Conservation (phyloP, 2,888 invertebrate genomes). For the Dicroscelio sp. region DNA sequence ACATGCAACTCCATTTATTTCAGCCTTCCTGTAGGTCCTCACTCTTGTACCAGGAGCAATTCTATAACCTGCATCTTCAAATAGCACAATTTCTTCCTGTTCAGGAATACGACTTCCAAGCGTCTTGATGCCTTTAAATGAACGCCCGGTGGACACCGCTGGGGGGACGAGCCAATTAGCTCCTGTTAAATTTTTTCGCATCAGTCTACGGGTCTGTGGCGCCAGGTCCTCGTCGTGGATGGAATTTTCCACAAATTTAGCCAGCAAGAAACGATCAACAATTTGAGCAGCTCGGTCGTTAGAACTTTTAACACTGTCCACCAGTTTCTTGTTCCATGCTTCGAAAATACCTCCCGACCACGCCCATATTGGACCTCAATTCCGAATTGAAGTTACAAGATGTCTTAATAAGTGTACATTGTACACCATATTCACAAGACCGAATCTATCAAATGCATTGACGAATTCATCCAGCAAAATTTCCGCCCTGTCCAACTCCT, state of each 20-base stretch:
- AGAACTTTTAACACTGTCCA: slow-evolving; percentile 25
- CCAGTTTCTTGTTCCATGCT: slow-evolving; percentile 35
- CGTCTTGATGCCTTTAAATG: not conserved
- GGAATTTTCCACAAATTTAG: slow-evolving; percentile 18
- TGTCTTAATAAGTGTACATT: slow-evolving; percentile 47
- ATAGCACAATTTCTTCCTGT: not conserved
- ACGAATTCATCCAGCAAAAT: slow-evolving; percentile 42
- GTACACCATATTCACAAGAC: slow-evolving; percentile 12
- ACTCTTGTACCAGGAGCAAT: not conserved
- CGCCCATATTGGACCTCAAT: slow-evolving; percentile 53
- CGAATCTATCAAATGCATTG: slow-evolving; percentile 13
- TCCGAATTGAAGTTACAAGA: not conserved
- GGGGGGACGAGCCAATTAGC: slow-evolving; percentile 19
- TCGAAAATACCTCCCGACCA: slow-evolving; percentile 10
- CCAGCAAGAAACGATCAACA: slow-evolving; percentile 39
- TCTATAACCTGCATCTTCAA: not conserved
- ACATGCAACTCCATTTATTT: not conserved
- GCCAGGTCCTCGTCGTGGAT: not conserved
- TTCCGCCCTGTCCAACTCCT: slow-evolving; percentile 48
- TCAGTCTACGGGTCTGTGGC: not conserved
- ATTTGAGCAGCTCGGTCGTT: slow-evolving; percentile 50
- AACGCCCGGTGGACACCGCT: not conserved
- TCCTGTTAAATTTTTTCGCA: not conserved
- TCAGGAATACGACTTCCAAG: not conserved
- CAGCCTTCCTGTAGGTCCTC: not conserved